Percentiles rank a stretch among this genome's conserved stretches.
Evolutionary conservation across 1,140 invertebrate genomes (phyloP).

Genomic region (Drosophila baimaii): DNA sequence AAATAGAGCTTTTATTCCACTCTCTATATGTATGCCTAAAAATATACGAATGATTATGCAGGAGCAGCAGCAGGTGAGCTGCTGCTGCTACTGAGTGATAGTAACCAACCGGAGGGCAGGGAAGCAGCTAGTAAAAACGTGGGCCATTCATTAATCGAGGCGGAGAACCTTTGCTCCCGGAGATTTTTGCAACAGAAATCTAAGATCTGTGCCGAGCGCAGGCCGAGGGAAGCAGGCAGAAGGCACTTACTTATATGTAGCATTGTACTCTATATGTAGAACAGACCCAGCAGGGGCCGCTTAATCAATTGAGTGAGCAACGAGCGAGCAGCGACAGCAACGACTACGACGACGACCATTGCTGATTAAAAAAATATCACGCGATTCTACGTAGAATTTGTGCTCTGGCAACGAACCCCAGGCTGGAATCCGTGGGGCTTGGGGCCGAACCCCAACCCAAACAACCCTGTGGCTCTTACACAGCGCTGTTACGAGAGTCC

Average conservation of each 20-base stretch:
- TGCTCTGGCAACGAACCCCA: conserved; percentile 54
- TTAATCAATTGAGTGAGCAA: conserved; percentile 76
- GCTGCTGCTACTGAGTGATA: conserved; percentile 9
- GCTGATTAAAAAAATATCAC: conserved; percentile 80
- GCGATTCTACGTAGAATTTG: conserved; percentile 78
- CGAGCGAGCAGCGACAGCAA: conserved; percentile 39
- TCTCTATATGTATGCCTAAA: conserved; percentile 7
- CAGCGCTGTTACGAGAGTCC: conserved; percentile 40
- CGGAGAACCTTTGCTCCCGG: conserved; percentile 77
- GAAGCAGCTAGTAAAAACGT: conserved; percentile 36
- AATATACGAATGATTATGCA: conserved; percentile 15
- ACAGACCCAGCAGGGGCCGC: conserved; percentile 54
- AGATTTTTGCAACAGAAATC: conserved; percentile 60
- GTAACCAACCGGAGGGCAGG: conserved; percentile 13
- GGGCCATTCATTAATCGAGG: conserved; percentile 66
- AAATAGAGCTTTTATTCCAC: conserved; percentile 1
- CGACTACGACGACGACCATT: conserved; percentile 36
- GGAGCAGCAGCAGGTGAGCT: too few relatives aligned
- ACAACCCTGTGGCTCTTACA: conserved; percentile 29
- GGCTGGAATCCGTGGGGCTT: conserved; percentile 21
- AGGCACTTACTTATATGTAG: conserved; percentile 22
- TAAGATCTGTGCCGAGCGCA: conserved; percentile 62
- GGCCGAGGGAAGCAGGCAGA: conserved; percentile 3
- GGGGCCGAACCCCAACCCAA: background rate
- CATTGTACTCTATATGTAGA: conserved; percentile 48